Conservation (phyloP, 2,797 vertebrate species). For the Sebastiscus albofasciatus region DNA sequence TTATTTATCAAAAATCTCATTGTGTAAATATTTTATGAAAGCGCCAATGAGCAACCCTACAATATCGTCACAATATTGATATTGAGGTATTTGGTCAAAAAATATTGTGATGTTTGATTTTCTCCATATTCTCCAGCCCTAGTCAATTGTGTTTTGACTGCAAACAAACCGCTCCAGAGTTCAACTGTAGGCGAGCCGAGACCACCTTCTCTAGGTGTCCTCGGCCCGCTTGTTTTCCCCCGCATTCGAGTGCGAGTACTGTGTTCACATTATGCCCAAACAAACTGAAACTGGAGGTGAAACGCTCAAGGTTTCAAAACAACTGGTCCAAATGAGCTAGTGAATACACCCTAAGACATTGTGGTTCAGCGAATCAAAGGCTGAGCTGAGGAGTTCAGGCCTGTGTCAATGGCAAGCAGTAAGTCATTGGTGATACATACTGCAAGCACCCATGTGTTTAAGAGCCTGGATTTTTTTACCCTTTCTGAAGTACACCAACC, state of each 20-base stretch:
- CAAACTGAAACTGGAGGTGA: background rate
- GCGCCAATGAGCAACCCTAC: no score
- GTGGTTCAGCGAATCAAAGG: background rate
- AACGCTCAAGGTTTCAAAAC: background rate
- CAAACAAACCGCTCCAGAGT: no score
- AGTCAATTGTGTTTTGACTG: no score
- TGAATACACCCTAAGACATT: background rate
- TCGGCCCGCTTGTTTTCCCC: background rate
- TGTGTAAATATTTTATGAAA: no score
- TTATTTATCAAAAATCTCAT: no score
- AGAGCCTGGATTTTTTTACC: background rate
- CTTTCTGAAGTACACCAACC: background rate
- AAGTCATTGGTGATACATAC: background rate
- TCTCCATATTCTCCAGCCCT: no score
- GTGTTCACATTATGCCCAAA: background rate
- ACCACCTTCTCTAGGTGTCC: background rate
- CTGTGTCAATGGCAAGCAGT: background rate
- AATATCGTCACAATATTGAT: no score
- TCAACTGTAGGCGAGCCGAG: no score
- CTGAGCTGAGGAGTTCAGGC: background rate
- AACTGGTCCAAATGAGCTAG: background rate
- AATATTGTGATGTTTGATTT: no score
- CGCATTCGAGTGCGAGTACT: background rate
- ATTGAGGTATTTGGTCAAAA: no score
- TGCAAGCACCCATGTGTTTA: background rate